Evolutionary conservation across 2,888 invertebrate species (phyloP).

Genomic region (Lasius platythorax): DNA sequence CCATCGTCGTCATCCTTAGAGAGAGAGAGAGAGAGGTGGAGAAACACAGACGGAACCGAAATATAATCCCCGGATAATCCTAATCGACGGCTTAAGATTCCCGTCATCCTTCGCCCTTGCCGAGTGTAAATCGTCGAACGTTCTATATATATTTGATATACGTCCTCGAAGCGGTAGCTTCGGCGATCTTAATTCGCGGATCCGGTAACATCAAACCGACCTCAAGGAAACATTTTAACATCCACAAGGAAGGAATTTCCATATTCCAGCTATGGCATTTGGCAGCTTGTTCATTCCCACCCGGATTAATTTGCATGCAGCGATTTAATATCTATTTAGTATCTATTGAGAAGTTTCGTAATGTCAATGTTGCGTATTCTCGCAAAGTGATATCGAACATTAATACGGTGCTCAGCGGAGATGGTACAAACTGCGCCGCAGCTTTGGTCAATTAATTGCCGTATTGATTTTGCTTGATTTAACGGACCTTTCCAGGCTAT

Average conservation of each 20-base stretch:
- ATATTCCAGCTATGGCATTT: background rate
- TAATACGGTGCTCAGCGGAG: slow-evolving; percentile 7
- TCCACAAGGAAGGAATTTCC: slow-evolving; percentile 1
- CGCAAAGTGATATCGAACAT: background rate
- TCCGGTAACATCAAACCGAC: background rate
- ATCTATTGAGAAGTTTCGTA: slow-evolving; percentile 10
- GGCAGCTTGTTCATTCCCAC: background rate
- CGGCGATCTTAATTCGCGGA: slow-evolving; percentile 22
- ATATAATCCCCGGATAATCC: slow-evolving; percentile 80
- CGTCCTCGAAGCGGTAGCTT: background rate
- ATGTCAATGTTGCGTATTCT: slow-evolving; percentile 23
- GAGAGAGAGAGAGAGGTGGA: slow-evolving; percentile 62
- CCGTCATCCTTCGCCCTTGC: background rate
- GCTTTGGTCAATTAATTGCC: slow-evolving; percentile 23
- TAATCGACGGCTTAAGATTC: slow-evolving; percentile 78
- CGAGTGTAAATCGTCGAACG: slow-evolving; percentile 71
- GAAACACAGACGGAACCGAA: slow-evolving; percentile 64
- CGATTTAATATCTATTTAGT: background rate
- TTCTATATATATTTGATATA: slow-evolving; percentile 61
- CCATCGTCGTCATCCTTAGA: slow-evolving; percentile 22
- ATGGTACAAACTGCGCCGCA: background rate
- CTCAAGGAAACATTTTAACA: slow-evolving; percentile 7
- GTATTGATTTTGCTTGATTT: slow-evolving; percentile 15
- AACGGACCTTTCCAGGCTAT: background rate
- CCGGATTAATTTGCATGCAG: slow-evolving; percentile 12